Base-by-base conservation (phyloP, 2,113 vertebrate species). In the Phainopepla nitens region DNA sequence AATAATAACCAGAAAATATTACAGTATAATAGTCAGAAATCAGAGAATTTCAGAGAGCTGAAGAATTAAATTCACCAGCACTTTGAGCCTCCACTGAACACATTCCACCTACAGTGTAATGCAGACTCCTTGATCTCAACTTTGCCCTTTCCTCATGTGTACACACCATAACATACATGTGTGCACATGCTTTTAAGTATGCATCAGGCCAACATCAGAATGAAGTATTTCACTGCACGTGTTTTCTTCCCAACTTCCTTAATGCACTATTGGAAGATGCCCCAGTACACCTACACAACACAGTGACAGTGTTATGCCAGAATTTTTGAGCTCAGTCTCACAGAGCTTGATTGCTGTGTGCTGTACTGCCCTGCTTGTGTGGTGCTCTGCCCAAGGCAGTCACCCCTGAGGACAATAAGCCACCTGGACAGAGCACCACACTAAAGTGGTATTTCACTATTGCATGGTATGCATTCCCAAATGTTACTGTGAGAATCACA, bases 81-180 rank as follows among this genome's bases (percentile, higher is more conserved):
- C 35, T 82, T 62, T 47, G 29, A 89, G 25, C 15, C 28, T 33
- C 17, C n/a, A 79, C 7, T 57, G 27, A 82, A 33, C 29, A 69
- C 0, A 0, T 28, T 90, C 33, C 15, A 80, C 7, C 10, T 10
- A 7, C 50, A 75, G 28, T 3, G 17, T 20, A 68, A 85, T 2
- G 14, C 31, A 31, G 15, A 45, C 24, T 54, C 12, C 22, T 35
- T 44, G 12, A 54, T 36, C 54, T 17, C 58, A 41, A 36, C 23
- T 88, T 91, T 64, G 53, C 42, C 42, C 45, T 45, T 89, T 91
- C 54, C 11, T 45, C 2, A 0, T 15, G 24, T 19, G 16, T 45
- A 64, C 1, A 1, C 15, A 45, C 4, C 39, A 20, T 11, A 77
- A n/a, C 10, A 7, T 21, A 28, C 0, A 2, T 24, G 12, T 17